Evolutionary conservation across 2,888 invertebrate genomes (phyloP).

Genomic region (Lasioglossum calceatum): DNA sequence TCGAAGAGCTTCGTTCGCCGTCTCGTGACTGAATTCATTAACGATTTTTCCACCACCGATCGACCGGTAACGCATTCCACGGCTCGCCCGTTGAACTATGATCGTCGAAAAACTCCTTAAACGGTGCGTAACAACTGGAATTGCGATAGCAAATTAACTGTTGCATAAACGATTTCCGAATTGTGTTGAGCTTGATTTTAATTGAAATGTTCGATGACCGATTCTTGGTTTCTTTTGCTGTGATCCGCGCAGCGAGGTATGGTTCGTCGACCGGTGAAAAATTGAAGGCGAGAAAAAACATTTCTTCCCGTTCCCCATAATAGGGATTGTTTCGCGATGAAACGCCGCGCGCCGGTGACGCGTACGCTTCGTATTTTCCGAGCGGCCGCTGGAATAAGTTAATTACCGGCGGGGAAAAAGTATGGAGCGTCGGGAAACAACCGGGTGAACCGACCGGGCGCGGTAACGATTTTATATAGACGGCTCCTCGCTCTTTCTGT

Average conservation of each 20-base stretch:
- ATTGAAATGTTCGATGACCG: neutral
- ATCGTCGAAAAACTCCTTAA: neutral
- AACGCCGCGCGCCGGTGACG: neutral
- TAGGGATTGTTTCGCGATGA: neutral
- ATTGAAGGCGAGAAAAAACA: neutral
- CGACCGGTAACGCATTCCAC: neutral
- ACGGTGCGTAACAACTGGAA: neutral
- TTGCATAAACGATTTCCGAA: neutral
- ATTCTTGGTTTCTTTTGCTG: too few species aligned
- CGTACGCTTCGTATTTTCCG: constrained; percentile 40
- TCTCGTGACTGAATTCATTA: constrained; percentile 4
- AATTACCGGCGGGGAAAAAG: constrained; percentile 39
- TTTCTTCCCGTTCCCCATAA: neutral
- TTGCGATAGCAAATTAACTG: neutral
- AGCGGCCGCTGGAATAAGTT: constrained; percentile 45
- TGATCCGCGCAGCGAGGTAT: neutral
- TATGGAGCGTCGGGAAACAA: constrained; percentile 21
- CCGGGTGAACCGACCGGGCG: constrained; percentile 22
- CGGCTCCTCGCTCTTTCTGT: constrained; percentile 4
- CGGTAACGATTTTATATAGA: constrained; percentile 44
- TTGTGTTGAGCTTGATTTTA: neutral
- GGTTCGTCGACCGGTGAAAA: neutral
- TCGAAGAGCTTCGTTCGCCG: neutral
- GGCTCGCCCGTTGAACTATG: neutral
- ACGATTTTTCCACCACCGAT: neutral